Percentiles rank a stretch among this genome's conserved stretches.
Evolutionary conservation across 1,140 invertebrate genomes (phyloP).

Genomic region (Lethocerus indicus): DNA sequence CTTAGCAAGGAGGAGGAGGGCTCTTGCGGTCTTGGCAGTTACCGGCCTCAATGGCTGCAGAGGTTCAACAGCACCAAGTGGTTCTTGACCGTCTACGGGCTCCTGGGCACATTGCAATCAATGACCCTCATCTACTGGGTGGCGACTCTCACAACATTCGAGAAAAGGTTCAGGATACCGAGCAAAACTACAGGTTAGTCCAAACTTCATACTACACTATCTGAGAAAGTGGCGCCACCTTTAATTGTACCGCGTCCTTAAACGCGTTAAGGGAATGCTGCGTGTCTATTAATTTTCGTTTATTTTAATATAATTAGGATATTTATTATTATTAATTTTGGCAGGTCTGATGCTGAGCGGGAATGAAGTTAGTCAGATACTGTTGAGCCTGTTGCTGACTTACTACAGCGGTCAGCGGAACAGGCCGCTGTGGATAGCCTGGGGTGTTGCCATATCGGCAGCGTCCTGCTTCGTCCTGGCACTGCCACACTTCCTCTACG

Average conservation of each 20-base stretch:
- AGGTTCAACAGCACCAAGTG: conserved; percentile 37
- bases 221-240: no score
- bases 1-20: no score
- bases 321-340: conserved; percentile 15
- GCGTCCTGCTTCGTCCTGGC: conserved; percentile 44
- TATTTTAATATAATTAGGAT: neutral
- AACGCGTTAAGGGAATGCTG: no score
- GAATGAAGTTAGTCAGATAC: conserved; percentile 51
- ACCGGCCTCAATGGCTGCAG: conserved; percentile 33
- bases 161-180: conserved; percentile 52
- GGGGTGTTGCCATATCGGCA: conserved; percentile 39
- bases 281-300: neutral
- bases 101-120: conserved; percentile 47
- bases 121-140: conserved; percentile 53
- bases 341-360: conserved; percentile 47
- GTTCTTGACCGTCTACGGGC: conserved; percentile 43
- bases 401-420: conserved; percentile 40
- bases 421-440: conserved; percentile 43
- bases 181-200: conserved; percentile 51
- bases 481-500: conserved; percentile 49
- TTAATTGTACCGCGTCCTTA: no score
- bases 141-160: conserved; percentile 45
- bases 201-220: no score
- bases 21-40: conserved; percentile 14
- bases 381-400: conserved; percentile 36